These are phyloP conservation scores for Hippocampus abdominalis DNA, from an alignment of 2,113 vertebrate genomes.

Conservation along the genomic window DNA sequence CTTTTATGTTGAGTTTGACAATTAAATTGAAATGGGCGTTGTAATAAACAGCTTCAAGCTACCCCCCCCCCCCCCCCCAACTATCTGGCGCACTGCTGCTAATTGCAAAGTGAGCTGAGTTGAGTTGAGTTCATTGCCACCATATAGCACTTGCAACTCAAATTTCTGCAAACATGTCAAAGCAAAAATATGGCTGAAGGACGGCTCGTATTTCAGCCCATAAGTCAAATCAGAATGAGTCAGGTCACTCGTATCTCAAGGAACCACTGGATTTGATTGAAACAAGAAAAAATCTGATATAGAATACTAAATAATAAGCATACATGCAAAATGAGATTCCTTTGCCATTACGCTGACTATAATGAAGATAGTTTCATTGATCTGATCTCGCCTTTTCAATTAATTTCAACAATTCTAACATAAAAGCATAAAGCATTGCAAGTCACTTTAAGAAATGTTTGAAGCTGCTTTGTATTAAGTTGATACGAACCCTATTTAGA, in stretches of 20 bases:
- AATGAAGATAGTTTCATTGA: background rate
- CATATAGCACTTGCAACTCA: too few species aligned
- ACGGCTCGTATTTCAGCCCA: too few species aligned
- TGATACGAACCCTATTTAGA: background rate
- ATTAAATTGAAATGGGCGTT: too few species aligned
- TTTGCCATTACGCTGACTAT: background rate
- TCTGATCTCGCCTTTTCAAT: background rate
- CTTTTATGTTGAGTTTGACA: too few species aligned
- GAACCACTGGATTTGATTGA: background rate
- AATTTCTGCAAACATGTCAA: background rate
- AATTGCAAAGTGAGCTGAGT: too few species aligned
- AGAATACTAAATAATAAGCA: background rate
- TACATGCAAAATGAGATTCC: background rate
- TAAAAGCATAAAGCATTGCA: background rate
- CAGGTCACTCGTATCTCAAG: too few species aligned
- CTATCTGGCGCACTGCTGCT: too few species aligned
- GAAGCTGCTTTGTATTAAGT: background rate
- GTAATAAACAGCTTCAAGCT: too few species aligned
- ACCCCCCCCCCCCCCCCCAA: too few species aligned
- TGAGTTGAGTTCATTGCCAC: too few species aligned
- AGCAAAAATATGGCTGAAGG: background rate
- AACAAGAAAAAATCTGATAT: background rate
- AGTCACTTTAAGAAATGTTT: background rate
- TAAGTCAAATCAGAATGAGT: background rate
- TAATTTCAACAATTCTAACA: too few species aligned